Evolutionary conservation across 2,888 invertebrate genomes (phyloP).

Genomic region (Tenodera sinensis): DNA sequence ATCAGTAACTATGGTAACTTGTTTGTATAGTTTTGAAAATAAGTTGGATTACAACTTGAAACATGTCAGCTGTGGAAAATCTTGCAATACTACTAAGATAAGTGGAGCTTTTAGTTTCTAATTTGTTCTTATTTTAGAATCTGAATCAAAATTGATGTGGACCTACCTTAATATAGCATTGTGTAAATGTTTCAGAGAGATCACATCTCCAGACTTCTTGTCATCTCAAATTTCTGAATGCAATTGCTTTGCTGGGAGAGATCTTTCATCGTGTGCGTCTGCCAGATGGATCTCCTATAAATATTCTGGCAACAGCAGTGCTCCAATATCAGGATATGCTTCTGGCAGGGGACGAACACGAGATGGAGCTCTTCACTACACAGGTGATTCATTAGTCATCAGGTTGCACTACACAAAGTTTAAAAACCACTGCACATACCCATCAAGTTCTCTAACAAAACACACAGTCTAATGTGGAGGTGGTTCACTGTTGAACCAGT

Average conservation of each 20-base stretch:
- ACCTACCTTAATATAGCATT: no score
- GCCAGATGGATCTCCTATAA: conserved; percentile 25
- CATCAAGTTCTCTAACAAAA: no score
- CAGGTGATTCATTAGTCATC: conserved; percentile 2
- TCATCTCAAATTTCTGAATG: conserved; percentile 24
- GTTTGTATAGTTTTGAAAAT: no score
- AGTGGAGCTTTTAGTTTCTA: no score
- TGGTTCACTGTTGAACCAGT: no score
- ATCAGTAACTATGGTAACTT: no score
- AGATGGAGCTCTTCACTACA: conserved; percentile 24
- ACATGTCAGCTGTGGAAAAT: no score
- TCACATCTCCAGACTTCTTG: conserved; percentile 14
- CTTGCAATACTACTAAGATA: no score
- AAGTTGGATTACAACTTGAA: no score
- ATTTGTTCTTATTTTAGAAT: no score
- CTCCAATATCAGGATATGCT: conserved; percentile 24
- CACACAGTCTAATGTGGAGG: no score
- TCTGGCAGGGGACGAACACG: conserved; percentile 17
- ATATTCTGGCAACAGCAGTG: conserved; percentile 17
- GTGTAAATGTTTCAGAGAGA: not conserved
- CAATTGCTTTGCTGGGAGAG: conserved; percentile 27
- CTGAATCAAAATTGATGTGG: no score
- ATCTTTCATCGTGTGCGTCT: conserved; percentile 24
- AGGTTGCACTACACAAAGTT: not conserved
- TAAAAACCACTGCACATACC: not conserved